Percentiles rank a stretch among this genome's conserved stretches.
Conservation (phyloP, 2,113 vertebrate species). For the Anguilla rostrata region DNA sequence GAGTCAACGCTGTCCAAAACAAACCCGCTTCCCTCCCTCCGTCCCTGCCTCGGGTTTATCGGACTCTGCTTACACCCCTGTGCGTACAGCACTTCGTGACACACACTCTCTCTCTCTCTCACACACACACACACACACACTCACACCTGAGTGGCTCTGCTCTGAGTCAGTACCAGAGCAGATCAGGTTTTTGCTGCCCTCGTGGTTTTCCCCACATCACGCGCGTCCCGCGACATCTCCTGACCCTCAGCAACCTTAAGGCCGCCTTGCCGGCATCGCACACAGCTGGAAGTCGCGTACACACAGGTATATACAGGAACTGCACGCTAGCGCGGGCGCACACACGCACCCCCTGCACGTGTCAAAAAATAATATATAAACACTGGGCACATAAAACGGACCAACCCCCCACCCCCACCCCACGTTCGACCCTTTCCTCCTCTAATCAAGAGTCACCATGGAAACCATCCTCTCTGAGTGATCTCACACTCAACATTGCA, state of each 20-base stretch:
- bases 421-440: slow-evolving; percentile 34
- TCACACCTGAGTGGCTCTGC: background rate
- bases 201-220: slow-evolving; percentile 44
- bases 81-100: background rate
- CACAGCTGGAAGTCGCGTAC: slow-evolving; percentile 20
- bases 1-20: background rate
- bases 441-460: slow-evolving; percentile 54
- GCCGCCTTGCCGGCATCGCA: background rate
- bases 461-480: slow-evolving; percentile 56
- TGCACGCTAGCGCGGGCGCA: slow-evolving; percentile 26
- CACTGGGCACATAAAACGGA: slow-evolving; percentile 24
- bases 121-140: slow-evolving; percentile 22
- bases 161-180: slow-evolving; percentile 22
- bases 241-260: slow-evolving; percentile 34
- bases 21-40: background rate
- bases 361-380: slow-evolving; percentile 23
- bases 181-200: slow-evolving; percentile 55
- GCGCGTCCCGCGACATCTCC: slow-evolving; percentile 33
- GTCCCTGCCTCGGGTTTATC: background rate
- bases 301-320: background rate
- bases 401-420: slow-evolving; percentile 27
- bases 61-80: background rate
- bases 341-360: slow-evolving; percentile 32
- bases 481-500: slow-evolving; percentile 54
- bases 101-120: slow-evolving; percentile 20